A percentile compares a stretch with the other conserved stretches of the same genome.
phyloP scores from a whole-genome alignment of 2,113 vertebrate genomes.

The Fulmarus glacialis region DNA sequence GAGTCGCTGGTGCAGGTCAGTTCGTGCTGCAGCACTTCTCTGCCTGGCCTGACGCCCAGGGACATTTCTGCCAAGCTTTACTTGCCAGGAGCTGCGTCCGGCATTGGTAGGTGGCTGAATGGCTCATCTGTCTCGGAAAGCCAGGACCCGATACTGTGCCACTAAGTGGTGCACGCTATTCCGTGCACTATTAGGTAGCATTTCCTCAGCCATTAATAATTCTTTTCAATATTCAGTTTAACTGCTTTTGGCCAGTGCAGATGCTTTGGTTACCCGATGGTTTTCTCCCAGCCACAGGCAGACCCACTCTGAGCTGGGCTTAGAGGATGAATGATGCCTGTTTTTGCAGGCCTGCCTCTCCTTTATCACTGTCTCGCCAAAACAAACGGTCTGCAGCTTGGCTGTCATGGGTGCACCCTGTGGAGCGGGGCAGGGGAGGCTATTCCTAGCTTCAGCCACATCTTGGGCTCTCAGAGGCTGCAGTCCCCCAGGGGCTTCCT shows the following conservation, averaged over 20 bases:
- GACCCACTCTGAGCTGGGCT: not conserved
- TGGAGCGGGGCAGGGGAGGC: not conserved
- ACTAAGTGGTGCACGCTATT: rapidly evolving
- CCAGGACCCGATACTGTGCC: not conserved
- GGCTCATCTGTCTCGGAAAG: not conserved
- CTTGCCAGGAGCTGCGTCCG: not conserved
- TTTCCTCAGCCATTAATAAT: not conserved
- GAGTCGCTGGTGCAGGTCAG: not conserved
- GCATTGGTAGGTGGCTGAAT: not conserved
- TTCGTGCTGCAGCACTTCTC: not conserved
- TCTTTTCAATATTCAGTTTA: not conserved
- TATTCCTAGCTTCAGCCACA: not conserved
- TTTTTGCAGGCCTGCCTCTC: not conserved
- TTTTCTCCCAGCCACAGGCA: not conserved
- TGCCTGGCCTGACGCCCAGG: not conserved
- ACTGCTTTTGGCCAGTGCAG: not conserved
- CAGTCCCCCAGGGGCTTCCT: not conserved
- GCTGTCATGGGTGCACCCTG: not conserved
- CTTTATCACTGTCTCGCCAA: not conserved
- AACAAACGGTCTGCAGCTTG: not conserved
- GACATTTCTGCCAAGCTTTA: not conserved
- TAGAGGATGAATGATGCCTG: not conserved
- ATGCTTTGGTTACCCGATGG: not conserved
- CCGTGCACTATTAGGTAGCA: not conserved
- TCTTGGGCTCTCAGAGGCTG: not conserved